Evolutionary conservation across 2,113 vertebrate species (phyloP).

Genomic region (Protomyctophum bolini): DNA sequence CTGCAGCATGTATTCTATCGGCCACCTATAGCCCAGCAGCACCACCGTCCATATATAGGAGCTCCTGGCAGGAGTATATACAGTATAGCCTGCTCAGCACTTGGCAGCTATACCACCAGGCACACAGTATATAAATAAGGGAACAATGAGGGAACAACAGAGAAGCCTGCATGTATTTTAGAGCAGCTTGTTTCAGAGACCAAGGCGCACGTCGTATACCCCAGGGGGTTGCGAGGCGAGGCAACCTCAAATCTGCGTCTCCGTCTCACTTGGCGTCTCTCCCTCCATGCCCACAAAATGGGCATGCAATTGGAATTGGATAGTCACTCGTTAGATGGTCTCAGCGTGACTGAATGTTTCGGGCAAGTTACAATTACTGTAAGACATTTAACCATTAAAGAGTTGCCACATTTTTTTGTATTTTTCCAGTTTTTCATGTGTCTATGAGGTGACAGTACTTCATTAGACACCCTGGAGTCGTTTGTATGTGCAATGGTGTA

Average conservation of each 20-base stretch:
- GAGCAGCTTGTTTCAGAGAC: constrained; percentile 3
- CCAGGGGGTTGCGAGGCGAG: neutral
- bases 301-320: too few species aligned
- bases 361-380: too few species aligned
- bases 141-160: constrained; percentile 37
- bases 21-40: neutral
- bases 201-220: constrained; percentile 15
- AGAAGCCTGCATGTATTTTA: constrained; percentile 5
- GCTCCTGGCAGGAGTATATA: constrained; percentile 14
- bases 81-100: constrained; percentile 40
- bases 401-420: too few species aligned
- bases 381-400: too few species aligned
- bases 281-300: neutral
- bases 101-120: constrained; percentile 26
- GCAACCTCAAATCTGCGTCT: constrained; percentile 4
- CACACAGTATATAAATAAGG: neutral
- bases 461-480: too few species aligned
- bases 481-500: too few species aligned
- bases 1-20: neutral
- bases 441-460: too few species aligned
- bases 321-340: too few species aligned
- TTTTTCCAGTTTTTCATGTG: too few species aligned
- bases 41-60: constrained; percentile 3
- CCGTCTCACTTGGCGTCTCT: neutral
- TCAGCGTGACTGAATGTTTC: too few species aligned